phyloP scores from a whole-genome alignment of 2,113 vertebrate genomes.

The Zeus faber region DNA sequence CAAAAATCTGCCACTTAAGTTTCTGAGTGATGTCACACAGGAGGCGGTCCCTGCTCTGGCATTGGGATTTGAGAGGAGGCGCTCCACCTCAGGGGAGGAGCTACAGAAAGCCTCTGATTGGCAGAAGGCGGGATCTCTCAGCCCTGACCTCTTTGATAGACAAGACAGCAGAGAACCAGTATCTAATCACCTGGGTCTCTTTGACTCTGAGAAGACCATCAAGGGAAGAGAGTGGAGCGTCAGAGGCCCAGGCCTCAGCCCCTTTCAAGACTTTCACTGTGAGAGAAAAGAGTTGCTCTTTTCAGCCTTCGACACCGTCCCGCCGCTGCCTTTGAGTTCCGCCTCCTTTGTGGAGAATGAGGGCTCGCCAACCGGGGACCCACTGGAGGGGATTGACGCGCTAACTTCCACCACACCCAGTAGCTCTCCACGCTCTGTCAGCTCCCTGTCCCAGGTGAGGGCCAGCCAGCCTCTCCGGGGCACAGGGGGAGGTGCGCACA shows the following conservation, averaged over 20 bases:
- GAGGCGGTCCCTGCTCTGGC: constrained; percentile 79
- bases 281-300: constrained; percentile 80
- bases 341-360: constrained; percentile 82
- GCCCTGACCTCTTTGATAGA: constrained; percentile 87
- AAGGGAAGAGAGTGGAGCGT: constrained; percentile 77
- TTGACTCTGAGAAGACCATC: constrained; percentile 74
- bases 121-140: constrained; percentile 68
- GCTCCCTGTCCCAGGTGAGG: constrained; percentile 89
- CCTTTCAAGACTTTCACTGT: constrained; percentile 89
- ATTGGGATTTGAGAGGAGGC: constrained; percentile 40
- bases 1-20: constrained; percentile 92
- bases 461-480: constrained; percentile 81
- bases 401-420: constrained; percentile 89
- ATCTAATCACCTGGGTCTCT: constrained; percentile 67
- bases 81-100: constrained; percentile 65
- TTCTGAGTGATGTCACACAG: constrained; percentile 90
- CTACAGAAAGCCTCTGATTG: constrained; percentile 67
- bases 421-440: constrained; percentile 90
- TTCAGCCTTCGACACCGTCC: constrained; percentile 72
- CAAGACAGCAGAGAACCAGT: constrained; percentile 72
- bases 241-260: constrained; percentile 80
- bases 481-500: constrained; percentile 74
- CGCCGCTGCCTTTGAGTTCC: constrained; percentile 78
- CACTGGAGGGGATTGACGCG: constrained; percentile 80
- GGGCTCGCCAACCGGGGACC: constrained; percentile 85